Evolutionary conservation across 2,888 invertebrate genomes (phyloP), one percentile per base, ranked within the genome.

Genomic region (Mimumesa dahlbomi): DNA sequence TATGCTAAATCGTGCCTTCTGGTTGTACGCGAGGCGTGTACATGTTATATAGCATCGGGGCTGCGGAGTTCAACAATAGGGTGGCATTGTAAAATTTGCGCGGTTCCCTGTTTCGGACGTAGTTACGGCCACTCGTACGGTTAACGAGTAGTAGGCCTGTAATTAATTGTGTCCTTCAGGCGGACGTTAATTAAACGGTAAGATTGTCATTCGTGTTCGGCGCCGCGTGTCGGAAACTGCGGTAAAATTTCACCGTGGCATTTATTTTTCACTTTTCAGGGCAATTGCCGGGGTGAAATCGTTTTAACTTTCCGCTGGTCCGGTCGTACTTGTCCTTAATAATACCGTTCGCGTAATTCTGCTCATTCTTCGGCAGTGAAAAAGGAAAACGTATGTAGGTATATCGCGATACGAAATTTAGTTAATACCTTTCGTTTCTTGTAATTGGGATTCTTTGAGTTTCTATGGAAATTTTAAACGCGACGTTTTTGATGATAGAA

Each of bases 1-100:
- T 73, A 77, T 75, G 73, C 70, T 75, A 68, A 75, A 77, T 66
- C 49, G 73, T 58, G 40, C 22, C 25, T 36, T 36, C 29, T 13
- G 16, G 29, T 19, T 7, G 49, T 38, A 21, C 1, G 40, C 18
- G 22, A 62, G 31, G 58, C 56, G 45, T 29, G 61, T 50, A 67
- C 49, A 29, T 34, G 73, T 66, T 57, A 53, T 42, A 57, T 14
- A 18, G 18, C 36, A 43, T 19, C 53, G 46, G 50, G 48, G 54
- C 45, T 18, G 49, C 29, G 43, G 18, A 43, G 31, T 48, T 69
- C 68, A 74, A 77, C 76, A 71, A 69, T 76, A 66, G 59, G 22
- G 52, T 38, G 45, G 38, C 43, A 34, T 48, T 57, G 75, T 72
- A 77, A 77, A 77, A 77, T 72, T 67, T 46, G 34, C 52, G 25